These are phyloP conservation scores for Leptestheria dahalacensis DNA, from an alignment of 1,140 invertebrate species.

Conservation along the genomic window DNA sequence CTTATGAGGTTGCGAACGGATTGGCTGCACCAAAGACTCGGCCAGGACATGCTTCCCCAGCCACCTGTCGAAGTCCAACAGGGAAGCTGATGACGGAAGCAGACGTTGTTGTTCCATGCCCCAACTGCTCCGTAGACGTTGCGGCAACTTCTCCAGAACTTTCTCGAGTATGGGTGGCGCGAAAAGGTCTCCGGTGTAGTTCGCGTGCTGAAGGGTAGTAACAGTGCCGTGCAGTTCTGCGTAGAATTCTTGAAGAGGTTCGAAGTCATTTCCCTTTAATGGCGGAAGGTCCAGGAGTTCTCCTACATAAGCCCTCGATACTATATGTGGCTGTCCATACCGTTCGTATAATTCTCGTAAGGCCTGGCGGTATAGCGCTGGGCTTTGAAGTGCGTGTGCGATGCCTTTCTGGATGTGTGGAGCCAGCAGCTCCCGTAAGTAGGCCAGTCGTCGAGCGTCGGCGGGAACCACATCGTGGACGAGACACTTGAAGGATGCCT, in stretches of 20 bases:
- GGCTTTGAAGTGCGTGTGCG: not conserved
- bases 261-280: not conserved
- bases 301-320: not conserved
- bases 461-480: conserved; percentile 1
- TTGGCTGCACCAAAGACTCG: too few species aligned
- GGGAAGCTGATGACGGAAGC: too few species aligned
- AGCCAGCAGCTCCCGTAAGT: not conserved
- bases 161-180: too few species aligned
- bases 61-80: too few species aligned
- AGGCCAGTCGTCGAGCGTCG: not conserved
- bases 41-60: too few species aligned
- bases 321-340: not conserved
- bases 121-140: too few species aligned
- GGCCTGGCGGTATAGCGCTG: not conserved
- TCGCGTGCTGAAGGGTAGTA: not conserved
- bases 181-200: too few species aligned
- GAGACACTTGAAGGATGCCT: not conserved
- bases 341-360: not conserved
- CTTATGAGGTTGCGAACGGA: too few species aligned
- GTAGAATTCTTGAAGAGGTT: not conserved
- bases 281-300: not conserved
- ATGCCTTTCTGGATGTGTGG: not conserved
- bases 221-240: not conserved
- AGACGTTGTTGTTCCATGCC: too few species aligned
- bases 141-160: too few species aligned